Evolutionary conservation across 2,113 vertebrate species (phyloP).

Genomic region (Anseranas semipalmata): DNA sequence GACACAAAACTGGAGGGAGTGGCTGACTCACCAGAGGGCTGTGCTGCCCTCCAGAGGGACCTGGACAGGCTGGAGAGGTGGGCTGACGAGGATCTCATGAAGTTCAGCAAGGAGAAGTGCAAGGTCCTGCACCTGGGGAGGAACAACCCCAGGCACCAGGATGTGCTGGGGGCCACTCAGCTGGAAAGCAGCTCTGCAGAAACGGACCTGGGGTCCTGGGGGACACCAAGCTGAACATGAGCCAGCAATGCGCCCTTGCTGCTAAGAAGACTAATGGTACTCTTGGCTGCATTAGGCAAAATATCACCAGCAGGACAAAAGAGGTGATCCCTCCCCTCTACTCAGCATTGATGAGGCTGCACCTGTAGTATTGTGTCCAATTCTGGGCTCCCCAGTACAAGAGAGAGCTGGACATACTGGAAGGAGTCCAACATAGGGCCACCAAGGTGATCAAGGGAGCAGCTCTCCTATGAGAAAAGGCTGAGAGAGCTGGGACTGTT

Average conservation of each 20-base stretch:
- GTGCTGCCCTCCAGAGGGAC: background rate
- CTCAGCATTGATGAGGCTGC: background rate
- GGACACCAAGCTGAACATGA: background rate
- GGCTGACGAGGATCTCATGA: background rate
- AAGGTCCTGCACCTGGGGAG: background rate
- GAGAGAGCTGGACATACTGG: background rate
- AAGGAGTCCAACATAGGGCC: background rate
- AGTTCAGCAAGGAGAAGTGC: background rate
- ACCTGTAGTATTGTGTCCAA: background rate
- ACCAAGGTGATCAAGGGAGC: background rate
- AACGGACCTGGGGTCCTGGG: background rate
- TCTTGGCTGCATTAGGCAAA: background rate
- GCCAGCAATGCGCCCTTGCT: background rate
- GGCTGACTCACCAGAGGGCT: background rate
- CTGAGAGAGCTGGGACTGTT: background rate
- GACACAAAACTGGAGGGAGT: background rate
- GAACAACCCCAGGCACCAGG: background rate
- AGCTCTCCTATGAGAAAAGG: background rate
- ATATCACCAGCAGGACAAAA: background rate
- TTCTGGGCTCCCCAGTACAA: background rate
- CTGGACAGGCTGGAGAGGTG: background rate
- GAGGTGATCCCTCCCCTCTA: background rate
- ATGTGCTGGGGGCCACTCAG: background rate
- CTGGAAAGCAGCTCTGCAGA: too few species aligned
- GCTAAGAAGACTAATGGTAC: background rate